A percentile compares a stretch with the other conserved stretches of the same genome.
Conservation (phyloP, 2,113 vertebrate species). For the Quiscalus mexicanus region DNA sequence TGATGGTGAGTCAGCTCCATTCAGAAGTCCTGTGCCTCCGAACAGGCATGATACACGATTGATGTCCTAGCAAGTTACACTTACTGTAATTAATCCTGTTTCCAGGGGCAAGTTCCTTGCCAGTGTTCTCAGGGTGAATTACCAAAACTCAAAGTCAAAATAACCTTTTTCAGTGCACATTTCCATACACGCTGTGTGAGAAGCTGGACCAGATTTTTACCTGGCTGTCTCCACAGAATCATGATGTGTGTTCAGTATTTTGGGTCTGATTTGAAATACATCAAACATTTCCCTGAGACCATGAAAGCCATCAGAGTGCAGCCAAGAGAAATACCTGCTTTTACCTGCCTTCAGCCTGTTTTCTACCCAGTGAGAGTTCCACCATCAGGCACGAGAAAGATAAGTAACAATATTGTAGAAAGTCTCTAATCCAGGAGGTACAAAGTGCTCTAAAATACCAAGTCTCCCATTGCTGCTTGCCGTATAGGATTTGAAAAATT, state of each 20-base stretch:
- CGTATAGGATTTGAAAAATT: background rate
- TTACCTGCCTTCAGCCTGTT: background rate
- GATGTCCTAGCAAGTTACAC: background rate
- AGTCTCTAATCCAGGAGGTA: background rate
- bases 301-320: background rate
- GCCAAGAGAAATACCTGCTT: background rate
- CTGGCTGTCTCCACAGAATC: background rate
- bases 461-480: background rate
- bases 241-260: background rate
- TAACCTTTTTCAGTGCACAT: background rate
- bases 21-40: background rate
- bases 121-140: background rate
- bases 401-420: background rate
- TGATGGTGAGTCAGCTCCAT: background rate
- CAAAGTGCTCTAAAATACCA: background rate
- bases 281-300: background rate
- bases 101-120: background rate
- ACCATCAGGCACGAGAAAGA: background rate
- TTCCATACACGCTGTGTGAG: background rate
- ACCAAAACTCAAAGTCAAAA: background rate
- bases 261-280: background rate
- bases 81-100: background rate
- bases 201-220: background rate
- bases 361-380: background rate
- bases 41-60: background rate